Conservation (phyloP, 2,113 vertebrate genomes). For the Gorsachius goisagi region DNA sequence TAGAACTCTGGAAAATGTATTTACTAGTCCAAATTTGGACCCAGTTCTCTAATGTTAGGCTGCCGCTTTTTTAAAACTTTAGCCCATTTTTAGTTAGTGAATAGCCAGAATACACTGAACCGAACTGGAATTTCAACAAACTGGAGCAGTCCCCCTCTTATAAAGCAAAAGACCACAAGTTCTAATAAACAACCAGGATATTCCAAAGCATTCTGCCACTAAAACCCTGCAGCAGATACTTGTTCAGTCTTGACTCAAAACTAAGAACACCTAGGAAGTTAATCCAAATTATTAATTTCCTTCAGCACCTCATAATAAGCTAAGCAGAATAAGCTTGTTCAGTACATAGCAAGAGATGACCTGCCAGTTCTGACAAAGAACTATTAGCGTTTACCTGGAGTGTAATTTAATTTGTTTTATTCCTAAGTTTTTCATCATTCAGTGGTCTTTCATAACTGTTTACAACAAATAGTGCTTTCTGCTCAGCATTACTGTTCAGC, state of each 20-base stretch:
- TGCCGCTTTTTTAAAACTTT: background rate
- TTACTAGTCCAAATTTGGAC: background rate
- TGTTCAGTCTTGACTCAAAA: conserved; percentile 5
- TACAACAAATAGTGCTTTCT: background rate
- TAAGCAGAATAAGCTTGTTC: background rate
- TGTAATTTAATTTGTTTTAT: background rate
- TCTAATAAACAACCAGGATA: background rate
- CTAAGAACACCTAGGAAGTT: background rate
- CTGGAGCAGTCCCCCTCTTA: background rate
- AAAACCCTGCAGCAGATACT: background rate
- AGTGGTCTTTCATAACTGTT: background rate
- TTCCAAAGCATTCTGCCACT: background rate
- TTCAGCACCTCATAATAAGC: background rate
- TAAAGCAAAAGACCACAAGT: background rate
- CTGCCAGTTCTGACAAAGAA: background rate
- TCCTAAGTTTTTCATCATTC: background rate
- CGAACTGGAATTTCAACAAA: background rate
- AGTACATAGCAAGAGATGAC: background rate
- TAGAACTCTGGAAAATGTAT: background rate
- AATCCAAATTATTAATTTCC: conserved; percentile 12
- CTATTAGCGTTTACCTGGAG: background rate
- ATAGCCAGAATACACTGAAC: background rate
- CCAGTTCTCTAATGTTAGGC: background rate
- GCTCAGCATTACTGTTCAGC: background rate
- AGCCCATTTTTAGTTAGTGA: background rate